A percentile compares a stretch with the other conserved stretches of the same genome.
Conservation (phyloP, 2,113 vertebrate species). For the Tenebrosternarchus preto region DNA sequence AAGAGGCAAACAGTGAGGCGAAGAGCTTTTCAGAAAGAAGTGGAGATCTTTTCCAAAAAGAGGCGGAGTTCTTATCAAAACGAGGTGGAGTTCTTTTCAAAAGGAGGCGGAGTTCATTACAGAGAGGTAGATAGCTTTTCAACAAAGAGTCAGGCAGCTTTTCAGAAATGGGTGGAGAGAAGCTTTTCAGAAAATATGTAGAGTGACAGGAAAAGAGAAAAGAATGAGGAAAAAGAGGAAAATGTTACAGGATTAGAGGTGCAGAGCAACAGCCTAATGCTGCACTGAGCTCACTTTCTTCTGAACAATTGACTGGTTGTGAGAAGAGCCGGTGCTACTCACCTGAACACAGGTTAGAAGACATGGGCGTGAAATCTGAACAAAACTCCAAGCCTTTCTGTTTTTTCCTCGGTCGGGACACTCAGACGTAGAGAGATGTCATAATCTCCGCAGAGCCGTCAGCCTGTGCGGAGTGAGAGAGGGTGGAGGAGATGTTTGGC, state of each 20-base stretch:
- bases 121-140: conserved; percentile 21
- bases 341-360: background rate
- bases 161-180: background rate
- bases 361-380: too few relatives aligned
- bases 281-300: background rate
- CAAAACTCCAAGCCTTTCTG: background rate
- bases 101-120: background rate
- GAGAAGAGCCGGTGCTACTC: background rate
- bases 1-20: conserved; percentile 19
- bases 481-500: background rate
- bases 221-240: conserved; percentile 34
- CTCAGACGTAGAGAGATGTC: background rate
- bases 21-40: background rate
- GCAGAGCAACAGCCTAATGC: too few relatives aligned
- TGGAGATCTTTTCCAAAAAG: too few relatives aligned
- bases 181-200: too few relatives aligned
- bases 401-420: background rate
- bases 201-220: conserved; percentile 7
- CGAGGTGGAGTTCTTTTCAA: too few relatives aligned
- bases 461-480: background rate
- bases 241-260: conserved; percentile 1
- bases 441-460: background rate
- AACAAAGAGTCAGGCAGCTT: too few relatives aligned
- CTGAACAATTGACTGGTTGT: background rate
- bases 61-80: background rate